Percentiles rank a stretch among this genome's conserved stretches.
These are phyloP conservation scores for Hydrophis major DNA, from an alignment of 2,797 vertebrate species.

Conservation along the genomic window DNA sequence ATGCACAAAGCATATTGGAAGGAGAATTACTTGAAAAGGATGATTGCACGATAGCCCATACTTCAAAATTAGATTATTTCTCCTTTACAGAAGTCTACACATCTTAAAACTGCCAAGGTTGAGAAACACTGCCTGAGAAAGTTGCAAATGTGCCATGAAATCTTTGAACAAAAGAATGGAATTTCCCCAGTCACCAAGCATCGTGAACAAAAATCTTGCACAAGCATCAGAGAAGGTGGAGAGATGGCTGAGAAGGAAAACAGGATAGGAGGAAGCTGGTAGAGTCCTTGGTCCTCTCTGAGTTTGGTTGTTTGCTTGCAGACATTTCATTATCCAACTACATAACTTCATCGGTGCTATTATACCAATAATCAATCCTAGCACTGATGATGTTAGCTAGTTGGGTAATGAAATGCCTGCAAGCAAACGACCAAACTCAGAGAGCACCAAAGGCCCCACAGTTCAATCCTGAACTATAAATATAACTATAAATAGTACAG, in stretches of 20 bases:
- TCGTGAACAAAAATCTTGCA: background rate
- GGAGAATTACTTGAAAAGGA: background rate
- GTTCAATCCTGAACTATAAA: background rate
- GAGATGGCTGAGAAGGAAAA: background rate
- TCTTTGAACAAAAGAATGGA: background rate
- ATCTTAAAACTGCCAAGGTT: too few relatives aligned
- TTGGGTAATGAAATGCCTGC: background rate
- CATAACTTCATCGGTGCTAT: background rate
- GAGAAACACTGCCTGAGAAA: background rate
- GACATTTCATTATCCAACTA: background rate
- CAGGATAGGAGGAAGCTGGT: background rate
- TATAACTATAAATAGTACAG: background rate
- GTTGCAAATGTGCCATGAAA: background rate
- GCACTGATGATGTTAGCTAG: background rate
- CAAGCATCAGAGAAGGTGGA: background rate
- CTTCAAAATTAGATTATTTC: background rate
- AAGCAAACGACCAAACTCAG: background rate
- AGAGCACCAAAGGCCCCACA: background rate
- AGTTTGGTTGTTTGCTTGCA: background rate
- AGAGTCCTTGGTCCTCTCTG: background rate
- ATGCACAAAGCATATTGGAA: background rate
- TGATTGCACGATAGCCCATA: background rate
- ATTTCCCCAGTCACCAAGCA: background rate
- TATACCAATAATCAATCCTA: background rate
- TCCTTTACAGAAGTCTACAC: background rate